Base-by-base conservation (phyloP, 2,888 invertebrate species). In the Sipha maydis region DNA sequence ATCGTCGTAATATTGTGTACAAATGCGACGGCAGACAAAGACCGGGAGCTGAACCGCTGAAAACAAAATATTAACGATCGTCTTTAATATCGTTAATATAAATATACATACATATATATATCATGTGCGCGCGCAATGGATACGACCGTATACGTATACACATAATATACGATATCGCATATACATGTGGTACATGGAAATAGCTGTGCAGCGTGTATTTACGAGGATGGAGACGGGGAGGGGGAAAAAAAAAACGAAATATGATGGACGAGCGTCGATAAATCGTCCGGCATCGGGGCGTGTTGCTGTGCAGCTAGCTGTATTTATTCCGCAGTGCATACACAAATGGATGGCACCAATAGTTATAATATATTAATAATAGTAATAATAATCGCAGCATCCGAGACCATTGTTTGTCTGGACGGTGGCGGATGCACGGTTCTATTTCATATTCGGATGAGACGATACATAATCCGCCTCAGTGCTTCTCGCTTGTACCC, bases 261-360 rank as follows among this genome's bases (percentile, higher is more conserved):
- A 86, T 88, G 79, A 88, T 88, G 56, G 61, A 88, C 86, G 86
- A 73, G 41, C 85, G 54, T 41, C 79, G 86, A 88, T 88, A 88
- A 88, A 88, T 88, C 75, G 86, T 80, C 28, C 56, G 69, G 56
- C 80, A 17, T 17, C 14, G 86, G 86, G 86, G 86, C 86, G 86
- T 88, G 86, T 88, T 88, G 73, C 71, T 19, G 71, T 71, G 71
- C 31, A 56, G 38, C 28, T 69, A n/a, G n/a, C 17, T 11, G 54
- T 78, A 56, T 38, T 31, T 56, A 54, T 31, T 48, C 48, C 48
- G 48, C 14, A 14, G 78, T 78, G 56, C 11, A 14, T 54, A 67
- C 21, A 79, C 71, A 86, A 86, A 86, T 79, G 85, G 79, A 88
- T 73, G 73, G 71, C 75, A 88, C 38, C 80, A 80, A 88, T 80